Percentiles rank a stretch among this genome's conserved stretches.
phyloP scores from a whole-genome alignment of 2,888 invertebrate species.

The Caenorhabditis uteleia region DNA sequence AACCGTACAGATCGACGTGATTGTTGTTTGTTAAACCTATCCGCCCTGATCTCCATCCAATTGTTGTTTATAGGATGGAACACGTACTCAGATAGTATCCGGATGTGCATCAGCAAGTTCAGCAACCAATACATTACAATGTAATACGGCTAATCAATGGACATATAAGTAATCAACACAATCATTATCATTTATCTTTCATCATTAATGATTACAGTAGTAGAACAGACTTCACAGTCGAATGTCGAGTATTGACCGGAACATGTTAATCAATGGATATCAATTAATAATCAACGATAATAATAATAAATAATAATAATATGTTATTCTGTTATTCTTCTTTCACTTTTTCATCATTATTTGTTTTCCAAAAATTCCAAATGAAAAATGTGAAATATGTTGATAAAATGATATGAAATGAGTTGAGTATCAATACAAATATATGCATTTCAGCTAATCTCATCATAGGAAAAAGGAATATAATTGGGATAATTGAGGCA shows the following conservation, averaged over 20 bases:
- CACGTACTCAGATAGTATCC: slow-evolving; percentile 8
- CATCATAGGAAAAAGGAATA: slow-evolving; percentile 31
- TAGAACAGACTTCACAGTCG: slow-evolving; percentile 28
- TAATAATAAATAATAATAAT: slow-evolving; percentile 7
- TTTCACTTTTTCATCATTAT: slow-evolving; percentile 14
- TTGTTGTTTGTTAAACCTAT: slow-evolving; percentile 19
- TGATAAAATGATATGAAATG: slow-evolving; percentile 10
- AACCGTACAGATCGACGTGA: slow-evolving; percentile 13
- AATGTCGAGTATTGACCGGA: slow-evolving; percentile 14
- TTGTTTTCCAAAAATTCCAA: slow-evolving; percentile 14
- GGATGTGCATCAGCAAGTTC: slow-evolving; percentile 22
- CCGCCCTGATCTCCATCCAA: too few species aligned
- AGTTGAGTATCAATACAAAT: slow-evolving; percentile 23
- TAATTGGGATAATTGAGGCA: slow-evolving; percentile 13
- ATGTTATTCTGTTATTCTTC: slow-evolving; percentile 5
- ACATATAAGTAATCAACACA: slow-evolving; percentile 19
- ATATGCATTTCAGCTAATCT: slow-evolving; percentile 37
- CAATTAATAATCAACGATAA: neutral
- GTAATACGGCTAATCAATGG: slow-evolving; percentile 32
- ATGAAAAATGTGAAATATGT: slow-evolving; percentile 15
- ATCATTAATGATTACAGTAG: slow-evolving; percentile 22
- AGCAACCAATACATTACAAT: slow-evolving; percentile 16
- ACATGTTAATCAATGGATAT: slow-evolving; percentile 6
- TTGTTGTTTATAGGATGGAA: slow-evolving; percentile 11
- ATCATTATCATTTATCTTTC: neutral